A percentile compares a stretch with the other conserved stretches of the same genome.
Evolutionary conservation across 1,140 invertebrate genomes (phyloP).

Genomic region (Fopius arisanus): DNA sequence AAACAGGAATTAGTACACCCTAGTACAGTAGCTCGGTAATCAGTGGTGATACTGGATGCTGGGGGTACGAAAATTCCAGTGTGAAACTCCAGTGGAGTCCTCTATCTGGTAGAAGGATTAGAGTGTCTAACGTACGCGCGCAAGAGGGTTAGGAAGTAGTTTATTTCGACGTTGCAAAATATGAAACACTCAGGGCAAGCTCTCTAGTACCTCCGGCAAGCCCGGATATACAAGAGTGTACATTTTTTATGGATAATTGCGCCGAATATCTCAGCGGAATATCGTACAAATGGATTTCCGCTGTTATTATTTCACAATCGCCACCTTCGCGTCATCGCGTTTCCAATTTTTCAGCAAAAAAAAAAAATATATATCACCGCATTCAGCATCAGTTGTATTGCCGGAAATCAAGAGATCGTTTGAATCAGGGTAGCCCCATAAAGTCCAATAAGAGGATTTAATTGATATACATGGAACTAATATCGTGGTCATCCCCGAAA

Average conservation of each 20-base stretch:
- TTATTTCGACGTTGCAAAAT: slow-evolving; percentile 37
- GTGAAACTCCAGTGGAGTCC: slow-evolving; percentile 35
- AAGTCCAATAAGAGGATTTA: not conserved
- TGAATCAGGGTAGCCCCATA: too few relatives aligned
- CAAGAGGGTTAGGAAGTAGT: slow-evolving; percentile 29
- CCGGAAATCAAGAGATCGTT: too few relatives aligned
- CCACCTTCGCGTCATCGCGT: too few relatives aligned
- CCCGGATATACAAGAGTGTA: not conserved
- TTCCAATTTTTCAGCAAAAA: too few relatives aligned
- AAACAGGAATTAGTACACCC: slow-evolving; percentile 22
- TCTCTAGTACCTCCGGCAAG: not conserved
- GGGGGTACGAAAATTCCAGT: slow-evolving; percentile 36
- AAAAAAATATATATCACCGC: too few relatives aligned
- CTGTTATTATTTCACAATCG: too few relatives aligned
- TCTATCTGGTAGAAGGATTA: slow-evolving; percentile 36
- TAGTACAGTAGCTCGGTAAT: slow-evolving; percentile 35
- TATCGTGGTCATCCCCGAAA: not conserved
- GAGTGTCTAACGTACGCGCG: slow-evolving; percentile 36
- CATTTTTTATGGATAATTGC: not conserved
- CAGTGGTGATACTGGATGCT: slow-evolving; percentile 35
- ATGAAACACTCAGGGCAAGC: slow-evolving; percentile 27
- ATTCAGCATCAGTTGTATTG: too few relatives aligned
- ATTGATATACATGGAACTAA: not conserved
- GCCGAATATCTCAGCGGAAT: not conserved
- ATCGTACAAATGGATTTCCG: not conserved